Evolutionary conservation across 2,888 invertebrate genomes (phyloP).

Genomic region (Cantharis nigra): DNA sequence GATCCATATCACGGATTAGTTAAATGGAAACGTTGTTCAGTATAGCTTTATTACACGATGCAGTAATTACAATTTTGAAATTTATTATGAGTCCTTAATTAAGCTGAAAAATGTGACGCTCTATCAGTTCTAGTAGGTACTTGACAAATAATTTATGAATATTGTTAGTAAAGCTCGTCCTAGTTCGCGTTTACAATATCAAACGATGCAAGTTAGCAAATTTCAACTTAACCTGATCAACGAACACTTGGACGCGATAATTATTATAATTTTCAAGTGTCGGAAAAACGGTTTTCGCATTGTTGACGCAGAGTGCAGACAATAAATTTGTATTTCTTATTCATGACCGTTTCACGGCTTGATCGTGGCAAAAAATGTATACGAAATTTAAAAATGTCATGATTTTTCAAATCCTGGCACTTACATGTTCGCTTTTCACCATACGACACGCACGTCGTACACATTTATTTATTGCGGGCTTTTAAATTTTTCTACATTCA

Average conservation of each 20-base stretch:
- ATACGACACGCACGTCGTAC: conserved; percentile 20
- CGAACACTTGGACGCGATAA: background rate
- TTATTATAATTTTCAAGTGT: background rate
- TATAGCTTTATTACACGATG: background rate
- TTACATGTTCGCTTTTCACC: conserved; percentile 21
- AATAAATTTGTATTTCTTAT: background rate
- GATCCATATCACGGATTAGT: background rate
- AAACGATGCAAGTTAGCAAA: background rate
- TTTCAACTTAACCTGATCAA: background rate
- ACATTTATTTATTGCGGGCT: conserved; percentile 26
- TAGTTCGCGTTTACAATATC: background rate
- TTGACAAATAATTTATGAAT: background rate
- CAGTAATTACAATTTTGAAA: background rate
- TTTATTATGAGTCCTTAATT: background rate
- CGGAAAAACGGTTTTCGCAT: background rate
- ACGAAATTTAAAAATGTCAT: conserved; percentile 8
- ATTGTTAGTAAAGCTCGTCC: background rate
- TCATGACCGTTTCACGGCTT: background rate
- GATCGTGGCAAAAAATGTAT: conserved; percentile 1
- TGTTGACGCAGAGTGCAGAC: background rate
- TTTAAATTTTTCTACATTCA: conserved; percentile 26
- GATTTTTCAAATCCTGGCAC: conserved; percentile 9
- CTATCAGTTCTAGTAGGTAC: background rate
- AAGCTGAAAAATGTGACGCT: background rate
- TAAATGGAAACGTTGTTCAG: background rate